These are phyloP conservation scores for Lota lota DNA, from an alignment of 2,113 vertebrate species.

Conservation along the genomic window DNA sequence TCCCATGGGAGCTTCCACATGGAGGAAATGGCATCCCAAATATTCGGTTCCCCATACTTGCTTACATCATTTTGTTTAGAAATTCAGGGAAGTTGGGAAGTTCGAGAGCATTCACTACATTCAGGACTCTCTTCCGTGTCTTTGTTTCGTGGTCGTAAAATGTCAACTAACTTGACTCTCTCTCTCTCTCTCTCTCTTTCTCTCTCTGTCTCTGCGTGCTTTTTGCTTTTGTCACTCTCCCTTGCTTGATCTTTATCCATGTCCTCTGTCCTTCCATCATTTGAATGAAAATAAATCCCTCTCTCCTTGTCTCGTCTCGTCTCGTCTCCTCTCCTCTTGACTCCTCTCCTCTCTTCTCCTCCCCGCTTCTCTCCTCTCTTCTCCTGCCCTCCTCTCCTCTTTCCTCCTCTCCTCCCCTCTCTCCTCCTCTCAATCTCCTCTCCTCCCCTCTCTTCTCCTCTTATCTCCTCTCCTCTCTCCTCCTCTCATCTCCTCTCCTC, in stretches of 20 bases:
- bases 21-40: background rate
- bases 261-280: no score
- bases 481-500: background rate
- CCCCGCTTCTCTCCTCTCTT: background rate
- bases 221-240: no score
- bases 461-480: background rate
- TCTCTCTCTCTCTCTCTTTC: background rate
- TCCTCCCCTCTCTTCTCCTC: background rate
- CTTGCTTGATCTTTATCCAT: no score
- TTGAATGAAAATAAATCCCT: no score
- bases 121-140: no score
- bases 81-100: no score
- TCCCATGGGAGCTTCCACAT: background rate
- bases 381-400: background rate
- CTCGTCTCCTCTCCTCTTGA: background rate
- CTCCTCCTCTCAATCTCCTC: background rate
- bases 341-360: background rate
- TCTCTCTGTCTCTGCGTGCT: background rate
- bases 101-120: no score
- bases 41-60: no score
- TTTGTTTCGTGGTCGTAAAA: no score
- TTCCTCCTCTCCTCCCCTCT: background rate
- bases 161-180: conserved; percentile 2
- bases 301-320: background rate
- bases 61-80: no score